Conservation (phyloP, 2,113 vertebrate genomes). For the Phoenicopterus ruber region DNA sequence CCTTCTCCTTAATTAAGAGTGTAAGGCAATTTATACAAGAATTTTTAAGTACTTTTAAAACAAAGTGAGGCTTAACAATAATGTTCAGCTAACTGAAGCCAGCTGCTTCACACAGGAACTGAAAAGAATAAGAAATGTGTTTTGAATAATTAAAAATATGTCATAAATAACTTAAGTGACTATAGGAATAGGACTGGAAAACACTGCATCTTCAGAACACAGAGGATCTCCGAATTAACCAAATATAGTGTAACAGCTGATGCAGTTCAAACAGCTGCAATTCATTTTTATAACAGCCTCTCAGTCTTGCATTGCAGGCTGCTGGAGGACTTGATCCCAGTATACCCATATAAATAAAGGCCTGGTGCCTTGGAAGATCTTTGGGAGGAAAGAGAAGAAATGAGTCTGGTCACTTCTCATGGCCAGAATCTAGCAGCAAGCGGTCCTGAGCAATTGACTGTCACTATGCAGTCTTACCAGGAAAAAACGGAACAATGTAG, state of each 20-base stretch:
- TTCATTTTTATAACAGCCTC: not conserved
- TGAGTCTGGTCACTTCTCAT: not conserved
- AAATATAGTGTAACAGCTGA: not conserved
- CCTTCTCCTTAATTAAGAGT: not conserved
- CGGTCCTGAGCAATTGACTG: not conserved
- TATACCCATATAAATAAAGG: not conserved
- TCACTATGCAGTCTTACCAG: fast-evolving
- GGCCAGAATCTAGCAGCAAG: not conserved
- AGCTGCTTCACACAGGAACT: not conserved
- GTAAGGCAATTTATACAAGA: not conserved
- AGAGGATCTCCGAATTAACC: not conserved
- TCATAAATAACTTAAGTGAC: constrained; percentile 3
- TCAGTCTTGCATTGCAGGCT: not conserved
- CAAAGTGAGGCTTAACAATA: not conserved
- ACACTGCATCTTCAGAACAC: not conserved
- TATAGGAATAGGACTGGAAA: not conserved
- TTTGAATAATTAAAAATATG: constrained; percentile 24
- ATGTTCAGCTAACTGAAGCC: not conserved
- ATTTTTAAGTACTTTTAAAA: not conserved
- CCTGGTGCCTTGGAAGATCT: not conserved
- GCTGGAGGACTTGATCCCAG: not conserved
- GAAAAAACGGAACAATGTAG: fast-evolving
- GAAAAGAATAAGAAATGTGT: not conserved
- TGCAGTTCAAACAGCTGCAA: not conserved
- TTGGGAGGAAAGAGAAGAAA: not conserved